A percentile compares a stretch with the other conserved stretches of the same genome.
phyloP scores from a whole-genome alignment of 2,797 vertebrate species.

The Somateria mollissima region DNA sequence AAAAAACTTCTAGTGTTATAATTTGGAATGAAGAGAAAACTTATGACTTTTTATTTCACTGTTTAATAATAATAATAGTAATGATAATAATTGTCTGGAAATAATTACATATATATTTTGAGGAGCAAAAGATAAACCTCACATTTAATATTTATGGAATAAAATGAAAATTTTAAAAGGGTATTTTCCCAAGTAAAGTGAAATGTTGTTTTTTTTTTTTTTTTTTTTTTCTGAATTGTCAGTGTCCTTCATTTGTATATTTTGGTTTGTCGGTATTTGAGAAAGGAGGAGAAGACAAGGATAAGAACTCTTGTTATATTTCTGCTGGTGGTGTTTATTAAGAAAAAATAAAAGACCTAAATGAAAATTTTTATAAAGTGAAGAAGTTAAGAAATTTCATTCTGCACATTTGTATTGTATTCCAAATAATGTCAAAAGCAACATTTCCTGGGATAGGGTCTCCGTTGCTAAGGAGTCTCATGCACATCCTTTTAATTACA shows the following conservation, averaged over 20 bases:
- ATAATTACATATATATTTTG: background rate
- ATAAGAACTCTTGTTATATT: background rate
- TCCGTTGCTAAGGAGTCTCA: background rate
- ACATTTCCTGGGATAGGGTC: background rate
- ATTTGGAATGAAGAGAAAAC: background rate
- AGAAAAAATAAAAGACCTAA: background rate
- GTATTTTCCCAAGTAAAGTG: background rate
- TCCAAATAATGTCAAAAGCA: background rate
- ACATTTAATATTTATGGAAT: background rate
- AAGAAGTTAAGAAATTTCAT: background rate
- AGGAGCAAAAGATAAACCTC: background rate
- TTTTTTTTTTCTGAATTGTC: no score
- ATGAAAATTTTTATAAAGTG: background rate
- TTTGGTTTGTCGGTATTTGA: background rate
- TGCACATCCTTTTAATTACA: background rate
- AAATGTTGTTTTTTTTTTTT: background rate
- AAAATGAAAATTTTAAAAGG: background rate
- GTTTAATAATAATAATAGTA: background rate
- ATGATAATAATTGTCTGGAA: background rate
- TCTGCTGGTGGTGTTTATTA: background rate
- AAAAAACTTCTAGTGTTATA: background rate
- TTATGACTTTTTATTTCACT: background rate
- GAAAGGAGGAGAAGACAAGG: background rate
- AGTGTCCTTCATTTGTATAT: no score
- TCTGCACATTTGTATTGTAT: background rate